Evolutionary conservation across 2,797 vertebrate genomes (phyloP).

Genomic region (Chaetodon trifasciatus): DNA sequence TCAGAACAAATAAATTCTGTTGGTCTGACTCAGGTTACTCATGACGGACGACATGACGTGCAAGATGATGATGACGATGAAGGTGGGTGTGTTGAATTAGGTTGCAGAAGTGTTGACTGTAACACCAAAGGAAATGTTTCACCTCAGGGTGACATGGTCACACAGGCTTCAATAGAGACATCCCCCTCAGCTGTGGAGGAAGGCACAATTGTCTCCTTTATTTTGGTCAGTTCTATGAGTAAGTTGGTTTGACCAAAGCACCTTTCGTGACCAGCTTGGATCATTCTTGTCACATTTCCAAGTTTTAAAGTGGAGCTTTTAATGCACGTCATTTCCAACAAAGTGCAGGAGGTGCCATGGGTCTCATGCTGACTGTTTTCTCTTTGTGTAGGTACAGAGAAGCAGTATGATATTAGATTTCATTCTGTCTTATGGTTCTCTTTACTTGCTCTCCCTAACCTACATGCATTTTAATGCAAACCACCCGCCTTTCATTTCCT

Average conservation of each 20-base stretch:
- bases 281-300: not conserved
- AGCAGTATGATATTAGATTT: not conserved
- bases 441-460: not conserved
- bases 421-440: not conserved
- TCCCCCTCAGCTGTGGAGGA: not conserved
- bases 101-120: not conserved
- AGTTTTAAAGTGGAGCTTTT: too few relatives aligned
- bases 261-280: not conserved
- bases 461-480: not conserved
- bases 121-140: not conserved
- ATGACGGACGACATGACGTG: not conserved
- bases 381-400: not conserved
- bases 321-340: not conserved
- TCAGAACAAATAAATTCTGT: slow-evolving; percentile 17
- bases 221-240: too few relatives aligned
- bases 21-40: slow-evolving; percentile 12
- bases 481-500: not conserved
- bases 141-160: not conserved
- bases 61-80: not conserved
- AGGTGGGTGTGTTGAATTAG: not conserved
- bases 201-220: not conserved
- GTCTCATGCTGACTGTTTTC: not conserved
- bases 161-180: too few relatives aligned
- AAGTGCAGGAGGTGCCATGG: not conserved
- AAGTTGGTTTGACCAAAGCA: not conserved